A percentile compares a stretch with the other conserved stretches of the same genome.
phyloP scores from a whole-genome alignment of 1,140 invertebrate genomes.

The Atta cephalotes region DNA sequence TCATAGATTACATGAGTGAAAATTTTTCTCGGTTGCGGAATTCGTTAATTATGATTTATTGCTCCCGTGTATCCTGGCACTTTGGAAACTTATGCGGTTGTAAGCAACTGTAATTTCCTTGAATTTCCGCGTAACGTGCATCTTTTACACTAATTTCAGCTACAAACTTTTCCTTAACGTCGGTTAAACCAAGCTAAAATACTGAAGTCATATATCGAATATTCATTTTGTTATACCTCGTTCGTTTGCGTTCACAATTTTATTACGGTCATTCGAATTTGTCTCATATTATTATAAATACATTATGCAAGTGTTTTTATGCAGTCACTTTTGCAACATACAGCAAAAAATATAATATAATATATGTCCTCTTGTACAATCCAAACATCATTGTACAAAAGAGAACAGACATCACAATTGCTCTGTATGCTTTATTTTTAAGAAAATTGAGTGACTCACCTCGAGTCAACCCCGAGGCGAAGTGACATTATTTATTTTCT shows the following conservation, averaged over 20 bases:
- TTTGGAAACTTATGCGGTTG: conserved; percentile 50
- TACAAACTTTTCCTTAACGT: conserved; percentile 60
- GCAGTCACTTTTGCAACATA: neutral
- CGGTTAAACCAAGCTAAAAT: conserved; percentile 65
- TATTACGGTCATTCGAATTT: conserved; percentile 30
- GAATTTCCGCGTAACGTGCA: conserved; percentile 66
- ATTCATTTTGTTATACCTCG: conserved; percentile 58
- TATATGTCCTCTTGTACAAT: neutral
- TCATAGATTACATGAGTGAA: neutral
- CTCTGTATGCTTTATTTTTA: neutral
- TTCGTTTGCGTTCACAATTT: conserved; percentile 22
- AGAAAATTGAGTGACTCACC: neutral
- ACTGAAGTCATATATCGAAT: conserved; percentile 46
- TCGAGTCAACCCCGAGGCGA: neutral
- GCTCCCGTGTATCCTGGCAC: conserved; percentile 25
- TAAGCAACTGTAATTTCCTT: conserved; percentile 71
- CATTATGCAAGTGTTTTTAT: conserved; percentile 27
- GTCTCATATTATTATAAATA: conserved; percentile 14
- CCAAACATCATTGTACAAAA: neutral
- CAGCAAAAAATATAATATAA: conserved; percentile 16
- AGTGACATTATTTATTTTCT: neutral
- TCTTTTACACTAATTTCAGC: conserved; percentile 71
- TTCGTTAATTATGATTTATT: conserved; percentile 59
- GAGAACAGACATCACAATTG: neutral
- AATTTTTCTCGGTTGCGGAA: conserved; percentile 38